Evolutionary conservation across 2,113 vertebrate species (phyloP), one percentile per base, ranked within the genome.

Genomic region (Prunella himalayana): DNA sequence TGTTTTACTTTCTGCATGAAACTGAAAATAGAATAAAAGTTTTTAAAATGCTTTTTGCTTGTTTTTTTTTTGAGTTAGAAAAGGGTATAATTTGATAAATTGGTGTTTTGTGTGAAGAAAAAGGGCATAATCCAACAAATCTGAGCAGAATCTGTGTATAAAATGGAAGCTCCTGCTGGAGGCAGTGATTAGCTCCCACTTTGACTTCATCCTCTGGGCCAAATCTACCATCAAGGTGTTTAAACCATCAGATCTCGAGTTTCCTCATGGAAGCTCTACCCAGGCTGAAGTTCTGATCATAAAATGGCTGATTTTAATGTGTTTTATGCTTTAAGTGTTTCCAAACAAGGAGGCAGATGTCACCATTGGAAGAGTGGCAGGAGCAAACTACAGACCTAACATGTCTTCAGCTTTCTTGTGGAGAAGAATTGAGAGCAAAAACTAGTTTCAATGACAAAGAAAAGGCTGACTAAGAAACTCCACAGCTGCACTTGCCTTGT

Each of bases 391-490:
- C 57, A 66, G 42, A 35, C 14, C 47, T 81, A 25, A 47, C 9
- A 17, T 1, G 15, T 44, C 10, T 91, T 82, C 65, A 86, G 16
- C 20, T 82, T 87, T 28, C 18, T 37, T 1, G 2, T 11, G 16
- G 61, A 47, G 86, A 70, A 78, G 50, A 88, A 86, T 2, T 57
- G 30, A 30, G 79, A 82, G 61, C 4, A 72, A 78, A 91, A 95
- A 24, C 20, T 49, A 41, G 28, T 91, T 92, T 85, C 15, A 92
- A 11, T 79, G 51, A 92, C 41, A 88, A 95, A 94, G 83, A 79
- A 94, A 88, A 86, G 28, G 65, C 73, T 92, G 87, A 95, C 31
- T 81, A 80, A 92, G 83, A 90, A 87, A 59, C 23, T 54, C 28
- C 30, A 92, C 70, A 91, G 73, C 70, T 85, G 75, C 35, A 79